Evolutionary conservation across 2,113 vertebrate genomes (phyloP).

Genomic region (Osmerus eperlanus): DNA sequence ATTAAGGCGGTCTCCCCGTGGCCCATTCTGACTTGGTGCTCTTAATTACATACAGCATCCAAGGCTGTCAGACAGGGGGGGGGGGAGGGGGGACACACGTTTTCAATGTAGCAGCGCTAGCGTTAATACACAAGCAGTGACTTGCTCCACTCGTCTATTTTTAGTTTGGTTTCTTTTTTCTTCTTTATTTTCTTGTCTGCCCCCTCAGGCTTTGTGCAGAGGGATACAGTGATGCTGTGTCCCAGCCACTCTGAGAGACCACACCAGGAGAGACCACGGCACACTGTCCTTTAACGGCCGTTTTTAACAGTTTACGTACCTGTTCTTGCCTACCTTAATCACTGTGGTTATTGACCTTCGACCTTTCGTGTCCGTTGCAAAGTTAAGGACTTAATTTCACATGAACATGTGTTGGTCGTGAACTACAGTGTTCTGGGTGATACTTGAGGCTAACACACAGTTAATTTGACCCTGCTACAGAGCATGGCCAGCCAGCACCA

Average conservation of each 20-base stretch:
- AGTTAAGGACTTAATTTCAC: no score
- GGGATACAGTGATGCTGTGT: neutral
- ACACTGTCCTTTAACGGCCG: no score
- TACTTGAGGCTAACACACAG: no score
- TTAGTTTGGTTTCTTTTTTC: no score
- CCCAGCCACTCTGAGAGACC: neutral
- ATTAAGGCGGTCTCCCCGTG: conserved; percentile 1
- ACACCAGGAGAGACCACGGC: neutral
- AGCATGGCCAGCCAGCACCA: no score
- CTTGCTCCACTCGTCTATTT: conserved; percentile 41
- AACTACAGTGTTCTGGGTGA: no score
- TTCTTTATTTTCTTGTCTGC: neutral
- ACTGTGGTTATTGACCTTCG: no score
- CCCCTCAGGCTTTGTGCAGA: neutral
- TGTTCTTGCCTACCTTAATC: no score
- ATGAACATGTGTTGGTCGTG: no score
- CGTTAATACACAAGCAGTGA: conserved; percentile 18
- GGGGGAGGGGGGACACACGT: neutral
- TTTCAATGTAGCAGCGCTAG: conserved; percentile 18
- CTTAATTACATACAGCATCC: conserved; percentile 34
- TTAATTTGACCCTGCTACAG: no score
- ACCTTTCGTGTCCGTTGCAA: no score
- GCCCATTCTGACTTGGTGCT: neutral
- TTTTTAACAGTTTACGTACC: no score
- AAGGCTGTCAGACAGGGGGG: conserved; percentile 17